Percentiles rank a stretch among this genome's conserved stretches.
phyloP scores from a whole-genome alignment of 1,140 invertebrate genomes.

The Aethina tumida region DNA sequence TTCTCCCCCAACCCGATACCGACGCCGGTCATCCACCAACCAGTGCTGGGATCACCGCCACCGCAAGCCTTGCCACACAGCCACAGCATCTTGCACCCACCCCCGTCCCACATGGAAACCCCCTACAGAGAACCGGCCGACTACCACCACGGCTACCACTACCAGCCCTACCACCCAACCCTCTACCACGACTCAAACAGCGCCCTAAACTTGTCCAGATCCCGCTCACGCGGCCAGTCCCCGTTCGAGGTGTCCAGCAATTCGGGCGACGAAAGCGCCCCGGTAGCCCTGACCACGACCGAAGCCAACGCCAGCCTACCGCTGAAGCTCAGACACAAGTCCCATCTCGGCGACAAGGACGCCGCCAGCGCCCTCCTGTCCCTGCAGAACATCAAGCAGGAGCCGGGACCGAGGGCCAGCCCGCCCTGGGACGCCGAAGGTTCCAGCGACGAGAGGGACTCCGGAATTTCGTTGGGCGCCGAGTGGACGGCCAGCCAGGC shows the following conservation, averaged over 20 bases:
- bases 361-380: slow-evolving; percentile 67
- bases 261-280: slow-evolving; percentile 57
- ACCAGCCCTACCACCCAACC: slow-evolving; percentile 25
- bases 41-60: slow-evolving; percentile 38
- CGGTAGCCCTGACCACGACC: slow-evolving; percentile 31
- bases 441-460: slow-evolving; percentile 78
- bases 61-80: slow-evolving; percentile 34
- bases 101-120: slow-evolving; percentile 30
- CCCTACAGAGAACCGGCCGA: slow-evolving; percentile 32
- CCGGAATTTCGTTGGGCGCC: slow-evolving; percentile 73
- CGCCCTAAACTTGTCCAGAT: slow-evolving; percentile 54
- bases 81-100: slow-evolving; percentile 25
- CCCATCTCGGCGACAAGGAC: slow-evolving; percentile 79
- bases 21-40: slow-evolving; percentile 56
- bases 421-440: slow-evolving; percentile 76
- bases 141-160: slow-evolving; percentile 26
- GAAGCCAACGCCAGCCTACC: slow-evolving; percentile 59
- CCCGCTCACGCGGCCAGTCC: slow-evolving; percentile 40
- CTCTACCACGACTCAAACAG: slow-evolving; percentile 43
- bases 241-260: slow-evolving; percentile 61
- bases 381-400: slow-evolving; percentile 73
- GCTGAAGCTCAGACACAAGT: slow-evolving; percentile 84
- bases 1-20: slow-evolving; percentile 52
- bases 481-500: slow-evolving; percentile 46
- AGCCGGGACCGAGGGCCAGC: slow-evolving; percentile 61